Evolutionary conservation across 2,888 invertebrate species (phyloP), one percentile per base, ranked within the genome.

Genomic region (Troides aeacus): DNA sequence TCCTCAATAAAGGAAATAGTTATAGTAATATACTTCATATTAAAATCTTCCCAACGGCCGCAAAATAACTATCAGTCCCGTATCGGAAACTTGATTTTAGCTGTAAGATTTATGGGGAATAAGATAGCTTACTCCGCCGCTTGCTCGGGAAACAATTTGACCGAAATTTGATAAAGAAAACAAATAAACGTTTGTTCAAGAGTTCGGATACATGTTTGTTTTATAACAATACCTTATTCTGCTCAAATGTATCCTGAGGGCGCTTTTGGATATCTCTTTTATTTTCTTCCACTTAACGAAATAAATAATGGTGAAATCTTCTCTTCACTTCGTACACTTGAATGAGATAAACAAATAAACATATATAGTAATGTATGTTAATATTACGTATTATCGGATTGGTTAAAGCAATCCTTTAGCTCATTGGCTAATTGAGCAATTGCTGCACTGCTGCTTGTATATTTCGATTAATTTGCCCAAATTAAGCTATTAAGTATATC

Each of bases 141-240:
- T 58, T 68, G 63, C 36, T 50, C 59, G 62, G 21, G 68, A 68
- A 68, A 68, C 68, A 63, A 68, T 68, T 63, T 68, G 63, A 59
- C 62, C 63, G 63, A 64, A 68, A 64, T 59, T 63, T 64, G 68
- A 64, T 68, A 50, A 62, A 68, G 62, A 56, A 68, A 68, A 64
- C 30, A 64, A 50, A 68, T 57, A 39, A 39, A 39, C 39, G 42
- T 67, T 67, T 62, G 24, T 30, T 68, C 62, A 62, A 56, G 21
- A 64, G 57, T 64, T 58, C 39, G 23, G 64, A 42, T 24, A 64
- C 57, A 58, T 57, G 42, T 58, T 64, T 64, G 58, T 58, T 42
- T 39, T 64, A 36, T 57, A 64, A 64, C 64, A 57, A 64, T 64
- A 64, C 36, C 64, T 57, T 57, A 64, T 57, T 64, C 30, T 53